phyloP scores from a whole-genome alignment of 2,797 vertebrate species.

The Amazona ochrocephala region DNA sequence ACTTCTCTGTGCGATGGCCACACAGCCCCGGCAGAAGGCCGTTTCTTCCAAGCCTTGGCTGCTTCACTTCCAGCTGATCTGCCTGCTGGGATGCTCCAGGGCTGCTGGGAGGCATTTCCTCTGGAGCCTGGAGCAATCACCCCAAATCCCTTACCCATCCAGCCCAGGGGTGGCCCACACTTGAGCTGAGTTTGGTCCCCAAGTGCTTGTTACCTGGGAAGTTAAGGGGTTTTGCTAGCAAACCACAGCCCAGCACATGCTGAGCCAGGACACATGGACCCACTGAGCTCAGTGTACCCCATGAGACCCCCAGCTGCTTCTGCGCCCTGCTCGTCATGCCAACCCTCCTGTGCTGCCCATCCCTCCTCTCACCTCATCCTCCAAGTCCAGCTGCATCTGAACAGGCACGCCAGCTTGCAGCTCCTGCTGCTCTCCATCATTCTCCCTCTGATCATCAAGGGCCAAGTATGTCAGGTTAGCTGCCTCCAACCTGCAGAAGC shows the following conservation, averaged over 20 bases:
- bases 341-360: fast-evolving
- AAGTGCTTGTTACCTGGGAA: neutral
- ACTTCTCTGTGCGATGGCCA: neutral
- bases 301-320: neutral
- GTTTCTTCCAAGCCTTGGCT: neutral
- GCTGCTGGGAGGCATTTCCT: neutral
- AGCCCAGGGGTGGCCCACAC: neutral
- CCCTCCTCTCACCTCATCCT: constrained; percentile 10
- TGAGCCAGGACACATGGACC: neutral
- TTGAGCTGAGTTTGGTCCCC: neutral
- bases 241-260: neutral
- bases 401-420: neutral
- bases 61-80: neutral
- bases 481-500: neutral
- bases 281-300: neutral
- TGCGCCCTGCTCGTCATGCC: neutral
- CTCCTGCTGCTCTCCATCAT: neutral
- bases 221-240: neutral
- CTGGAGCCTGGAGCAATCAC: neutral
- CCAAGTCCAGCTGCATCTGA: neutral
- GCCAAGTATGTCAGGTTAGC: neutral
- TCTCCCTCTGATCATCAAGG: neutral
- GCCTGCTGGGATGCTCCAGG: no score
- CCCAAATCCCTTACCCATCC: neutral
- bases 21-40: neutral